Evolutionary conservation across 2,113 vertebrate genomes (phyloP).

Genomic region (Tiliqua scincoides): DNA sequence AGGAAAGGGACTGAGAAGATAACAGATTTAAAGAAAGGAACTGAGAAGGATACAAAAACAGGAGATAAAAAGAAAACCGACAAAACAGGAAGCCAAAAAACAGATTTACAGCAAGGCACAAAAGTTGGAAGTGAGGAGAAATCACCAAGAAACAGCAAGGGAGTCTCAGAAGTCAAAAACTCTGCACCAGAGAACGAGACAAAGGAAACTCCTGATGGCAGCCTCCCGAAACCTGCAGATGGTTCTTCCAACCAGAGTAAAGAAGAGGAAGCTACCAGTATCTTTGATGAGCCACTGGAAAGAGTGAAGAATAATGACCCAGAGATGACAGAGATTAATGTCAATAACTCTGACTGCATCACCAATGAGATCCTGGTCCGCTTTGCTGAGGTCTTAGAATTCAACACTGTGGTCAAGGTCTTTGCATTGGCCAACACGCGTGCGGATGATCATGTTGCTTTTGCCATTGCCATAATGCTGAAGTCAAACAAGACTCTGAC

Average conservation of each 20-base stretch:
- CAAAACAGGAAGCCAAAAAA: constrained; percentile 62
- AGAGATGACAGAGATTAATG: constrained; percentile 84
- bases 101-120: constrained; percentile 46
- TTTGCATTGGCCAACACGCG: constrained; percentile 94
- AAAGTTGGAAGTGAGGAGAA: constrained; percentile 36
- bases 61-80: constrained; percentile 59
- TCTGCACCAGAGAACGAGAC: background rate
- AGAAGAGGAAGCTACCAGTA: constrained; percentile 83
- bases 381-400: constrained; percentile 89
- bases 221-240: constrained; percentile 47
- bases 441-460: constrained; percentile 94
- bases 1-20: constrained; percentile 35
- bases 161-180: constrained; percentile 31
- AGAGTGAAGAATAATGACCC: constrained; percentile 87
- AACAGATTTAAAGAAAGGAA: background rate
- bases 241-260: constrained; percentile 61
- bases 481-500: constrained; percentile 88
- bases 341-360: constrained; percentile 98
- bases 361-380: constrained; percentile 91
- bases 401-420: constrained; percentile 85
- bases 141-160: constrained; percentile 42
- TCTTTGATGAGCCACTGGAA: constrained; percentile 93
- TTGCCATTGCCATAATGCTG: constrained; percentile 89
- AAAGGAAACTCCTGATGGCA: background rate
- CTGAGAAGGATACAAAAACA: constrained; percentile 52